phyloP scores from a whole-genome alignment of 2,113 vertebrate species.

The Microtus pennsylvanicus region DNA sequence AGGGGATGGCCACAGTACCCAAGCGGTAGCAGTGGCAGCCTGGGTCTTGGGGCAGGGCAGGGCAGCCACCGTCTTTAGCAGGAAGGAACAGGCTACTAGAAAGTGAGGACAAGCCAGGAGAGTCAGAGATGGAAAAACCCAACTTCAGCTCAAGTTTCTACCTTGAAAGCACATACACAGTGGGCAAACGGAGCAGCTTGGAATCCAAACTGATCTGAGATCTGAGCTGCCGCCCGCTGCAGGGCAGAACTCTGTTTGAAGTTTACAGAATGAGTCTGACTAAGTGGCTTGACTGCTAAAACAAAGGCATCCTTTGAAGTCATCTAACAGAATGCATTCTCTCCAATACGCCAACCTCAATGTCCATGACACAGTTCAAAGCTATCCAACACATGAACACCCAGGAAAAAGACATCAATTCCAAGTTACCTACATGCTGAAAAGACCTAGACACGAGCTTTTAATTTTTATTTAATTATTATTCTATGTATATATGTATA shows the following conservation, averaged over 20 bases:
- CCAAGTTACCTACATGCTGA: not conserved
- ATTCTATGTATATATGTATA: not conserved
- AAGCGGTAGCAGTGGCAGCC: not conserved
- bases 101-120: not conserved
- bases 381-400: not conserved
- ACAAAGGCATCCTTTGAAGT: not conserved
- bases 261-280: not conserved
- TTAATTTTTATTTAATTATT: not conserved
- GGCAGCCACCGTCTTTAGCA: not conserved
- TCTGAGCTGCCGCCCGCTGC: not conserved
- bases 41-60: not conserved
- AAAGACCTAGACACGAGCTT: not conserved
- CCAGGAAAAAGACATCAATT: not conserved
- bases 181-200: not conserved
- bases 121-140: constrained; percentile 26
- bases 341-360: no score
- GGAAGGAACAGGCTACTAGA: constrained; percentile 11
- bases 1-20: not conserved
- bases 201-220: not conserved
- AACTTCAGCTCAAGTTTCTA: constrained; percentile 5
- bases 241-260: not conserved
- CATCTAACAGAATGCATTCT: not conserved
- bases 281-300: not conserved
- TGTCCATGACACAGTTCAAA: not conserved
- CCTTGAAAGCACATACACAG: not conserved